A percentile compares a stretch with the other conserved stretches of the same genome.
Conservation (phyloP, 2,797 vertebrate species). For the Phyllotis vaccarum region DNA sequence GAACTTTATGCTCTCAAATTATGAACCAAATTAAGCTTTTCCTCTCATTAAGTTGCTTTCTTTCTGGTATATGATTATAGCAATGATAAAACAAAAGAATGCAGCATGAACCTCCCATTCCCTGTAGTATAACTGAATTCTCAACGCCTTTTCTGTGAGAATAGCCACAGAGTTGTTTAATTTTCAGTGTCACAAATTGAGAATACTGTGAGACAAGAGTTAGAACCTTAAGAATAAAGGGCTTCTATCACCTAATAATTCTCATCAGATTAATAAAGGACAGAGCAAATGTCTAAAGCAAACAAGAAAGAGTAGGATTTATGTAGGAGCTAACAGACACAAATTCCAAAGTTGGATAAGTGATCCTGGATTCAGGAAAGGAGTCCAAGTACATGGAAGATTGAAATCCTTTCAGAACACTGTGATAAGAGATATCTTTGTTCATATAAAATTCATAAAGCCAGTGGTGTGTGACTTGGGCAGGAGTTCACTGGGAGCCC, state of each 20-base stretch:
- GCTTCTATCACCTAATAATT: not conserved
- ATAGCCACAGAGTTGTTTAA: not conserved
- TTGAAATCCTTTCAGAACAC: conserved; percentile 26
- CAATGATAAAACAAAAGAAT: not conserved
- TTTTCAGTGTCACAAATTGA: not conserved
- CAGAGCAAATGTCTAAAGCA: not conserved
- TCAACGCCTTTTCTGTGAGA: not conserved
- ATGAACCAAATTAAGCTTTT: not conserved
- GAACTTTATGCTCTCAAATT: not conserved
- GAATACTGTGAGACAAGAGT: not conserved
- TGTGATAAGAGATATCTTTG: conserved; percentile 28
- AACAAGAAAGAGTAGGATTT: not conserved
- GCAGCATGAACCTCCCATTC: not conserved
- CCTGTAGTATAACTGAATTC: not conserved
- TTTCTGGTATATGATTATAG: not conserved
- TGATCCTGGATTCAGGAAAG: not conserved
- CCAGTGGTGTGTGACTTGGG: conserved; percentile 67
- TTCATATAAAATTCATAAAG: conserved; percentile 66
- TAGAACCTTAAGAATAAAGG: not conserved
- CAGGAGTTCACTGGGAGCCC: conserved; percentile 65
- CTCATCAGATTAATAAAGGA: not conserved
- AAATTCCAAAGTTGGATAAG: not conserved
- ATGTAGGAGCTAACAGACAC: not conserved
- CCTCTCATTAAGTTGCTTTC: not conserved
- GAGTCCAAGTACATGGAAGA: not conserved